A percentile compares a stretch with the other conserved stretches of the same genome.
Conservation (phyloP, 1,140 invertebrate species). For the Zaprionus taronus region DNA sequence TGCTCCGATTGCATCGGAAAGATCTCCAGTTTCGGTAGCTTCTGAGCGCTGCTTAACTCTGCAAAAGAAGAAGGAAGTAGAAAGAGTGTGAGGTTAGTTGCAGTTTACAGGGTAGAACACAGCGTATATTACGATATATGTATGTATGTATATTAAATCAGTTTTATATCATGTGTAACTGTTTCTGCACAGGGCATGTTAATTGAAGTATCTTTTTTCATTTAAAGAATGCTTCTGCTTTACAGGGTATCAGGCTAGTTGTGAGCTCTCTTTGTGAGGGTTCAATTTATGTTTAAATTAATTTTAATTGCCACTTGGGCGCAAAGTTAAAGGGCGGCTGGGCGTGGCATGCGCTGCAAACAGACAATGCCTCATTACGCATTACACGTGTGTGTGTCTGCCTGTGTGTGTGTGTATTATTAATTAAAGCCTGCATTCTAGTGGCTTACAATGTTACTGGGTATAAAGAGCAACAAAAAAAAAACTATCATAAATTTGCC, state of each 20-base stretch:
- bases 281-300: slow-evolving; percentile 78
- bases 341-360: slow-evolving; percentile 24
- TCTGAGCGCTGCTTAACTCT: slow-evolving; percentile 69
- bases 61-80: slow-evolving; percentile 32
- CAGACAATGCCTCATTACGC: slow-evolving; percentile 54
- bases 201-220: too few relatives aligned
- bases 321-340: slow-evolving; percentile 20
- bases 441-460: background rate
- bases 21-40: slow-evolving; percentile 87
- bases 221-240: background rate
- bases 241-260: slow-evolving; percentile 4
- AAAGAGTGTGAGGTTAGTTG: background rate
- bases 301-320: slow-evolving; percentile 74
- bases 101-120: background rate
- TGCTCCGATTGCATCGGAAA: slow-evolving; percentile 88
- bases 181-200: too few relatives aligned
- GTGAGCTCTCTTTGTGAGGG: slow-evolving; percentile 5
- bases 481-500: background rate
- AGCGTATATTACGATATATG: too few relatives aligned
- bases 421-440: slow-evolving; percentile 33
- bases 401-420: slow-evolving; percentile 41
- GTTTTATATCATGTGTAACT: too few relatives aligned
- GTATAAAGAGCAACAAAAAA: background rate
- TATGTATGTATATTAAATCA: too few relatives aligned
- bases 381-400: slow-evolving; percentile 2